Conservation (phyloP, 2,888 invertebrate species). For the Xanthorhoe designata region DNA sequence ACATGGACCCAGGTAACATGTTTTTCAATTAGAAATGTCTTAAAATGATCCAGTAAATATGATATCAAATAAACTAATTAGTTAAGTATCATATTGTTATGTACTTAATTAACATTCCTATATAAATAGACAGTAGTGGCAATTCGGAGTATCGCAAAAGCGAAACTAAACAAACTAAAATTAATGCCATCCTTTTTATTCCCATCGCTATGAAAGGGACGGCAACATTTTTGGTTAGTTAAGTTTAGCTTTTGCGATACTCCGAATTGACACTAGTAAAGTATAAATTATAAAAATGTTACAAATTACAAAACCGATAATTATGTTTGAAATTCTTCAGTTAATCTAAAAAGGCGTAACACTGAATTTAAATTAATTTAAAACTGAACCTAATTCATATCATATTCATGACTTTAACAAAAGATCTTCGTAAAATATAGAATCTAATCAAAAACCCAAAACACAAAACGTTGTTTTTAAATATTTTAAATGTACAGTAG, state of each 20-base stretch:
- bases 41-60: conserved; percentile 22
- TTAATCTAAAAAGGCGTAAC: not conserved
- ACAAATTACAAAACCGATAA: not conserved
- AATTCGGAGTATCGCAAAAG: too few species aligned
- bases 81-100: conserved; percentile 8
- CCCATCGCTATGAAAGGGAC: too few species aligned
- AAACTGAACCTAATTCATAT: not conserved
- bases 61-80: conserved; percentile 11
- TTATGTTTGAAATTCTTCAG: not conserved
- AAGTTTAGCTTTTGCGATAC: too few species aligned
- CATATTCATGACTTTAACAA: not conserved
- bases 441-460: not conserved
- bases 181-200: too few species aligned
- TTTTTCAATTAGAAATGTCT: not conserved
- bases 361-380: not conserved
- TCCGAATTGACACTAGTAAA: too few species aligned
- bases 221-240: too few species aligned
- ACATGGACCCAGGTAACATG: not conserved
- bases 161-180: too few species aligned
- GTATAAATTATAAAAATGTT: not conserved
- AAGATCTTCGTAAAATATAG: not conserved
- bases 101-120: conserved; percentile 1
- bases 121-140: not conserved
- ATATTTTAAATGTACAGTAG: too few species aligned
- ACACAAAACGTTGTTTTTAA: not conserved